These are phyloP conservation scores for Margaritifera margaritifera DNA, from an alignment of 2,888 invertebrate species.

Conservation along the genomic window DNA sequence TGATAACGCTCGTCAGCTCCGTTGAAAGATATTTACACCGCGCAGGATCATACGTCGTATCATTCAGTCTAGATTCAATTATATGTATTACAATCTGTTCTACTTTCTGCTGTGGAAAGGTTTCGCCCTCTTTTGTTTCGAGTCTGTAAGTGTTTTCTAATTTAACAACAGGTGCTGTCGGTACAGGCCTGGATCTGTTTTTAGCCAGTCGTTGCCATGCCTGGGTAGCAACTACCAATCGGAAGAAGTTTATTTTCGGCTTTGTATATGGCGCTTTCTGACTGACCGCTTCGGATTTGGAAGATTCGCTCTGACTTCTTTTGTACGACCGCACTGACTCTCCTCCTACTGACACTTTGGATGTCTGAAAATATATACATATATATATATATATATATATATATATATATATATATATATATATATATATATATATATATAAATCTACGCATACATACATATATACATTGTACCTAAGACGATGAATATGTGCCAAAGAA, in stretches of 20 bases:
- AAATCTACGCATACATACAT: too few species aligned
- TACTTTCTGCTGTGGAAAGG: conserved; percentile 49
- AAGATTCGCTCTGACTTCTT: conserved; percentile 18
- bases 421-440: too few species aligned
- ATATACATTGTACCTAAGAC: too few species aligned
- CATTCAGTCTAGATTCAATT: conserved; percentile 43
- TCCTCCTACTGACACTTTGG: conserved; percentile 16
- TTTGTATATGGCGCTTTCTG: conserved; percentile 16
- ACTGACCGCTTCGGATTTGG: conserved; percentile 23
- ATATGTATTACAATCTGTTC: conserved; percentile 46
- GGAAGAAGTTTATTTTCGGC: conserved; percentile 53
- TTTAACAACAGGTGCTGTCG: conserved; percentile 27
- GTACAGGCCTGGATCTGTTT: conserved; percentile 25
- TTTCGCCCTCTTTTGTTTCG: conserved; percentile 48
- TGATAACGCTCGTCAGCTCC: conserved; percentile 53
- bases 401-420: background rate
- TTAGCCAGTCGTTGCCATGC: conserved; percentile 57
- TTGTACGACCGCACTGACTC: conserved; percentile 9
- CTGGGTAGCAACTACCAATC: conserved; percentile 52
- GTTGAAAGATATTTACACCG: conserved; percentile 48
- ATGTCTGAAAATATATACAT: conserved; percentile 20
- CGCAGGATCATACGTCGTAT: conserved; percentile 50
- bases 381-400: background rate
- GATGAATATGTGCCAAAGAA: too few species aligned
- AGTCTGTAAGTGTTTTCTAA: conserved; percentile 62